These are phyloP conservation scores for Polydesmus complanatus DNA, from an alignment of 2,888 invertebrate species.

Conservation along the genomic window DNA sequence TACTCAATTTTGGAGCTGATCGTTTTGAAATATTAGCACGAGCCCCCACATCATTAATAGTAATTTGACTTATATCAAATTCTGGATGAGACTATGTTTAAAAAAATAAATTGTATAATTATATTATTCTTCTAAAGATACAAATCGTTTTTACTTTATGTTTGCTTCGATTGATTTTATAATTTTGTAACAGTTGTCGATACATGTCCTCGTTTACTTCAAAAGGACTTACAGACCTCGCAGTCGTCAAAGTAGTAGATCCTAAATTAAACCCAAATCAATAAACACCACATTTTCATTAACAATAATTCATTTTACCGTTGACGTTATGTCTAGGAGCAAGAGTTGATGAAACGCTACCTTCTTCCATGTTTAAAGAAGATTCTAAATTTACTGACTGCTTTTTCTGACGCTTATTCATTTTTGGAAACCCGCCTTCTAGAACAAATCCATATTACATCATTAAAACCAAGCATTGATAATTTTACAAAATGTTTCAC, in stretches of 20 bases:
- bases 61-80: slow-evolving; percentile 59
- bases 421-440: slow-evolving; percentile 46
- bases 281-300: not conserved
- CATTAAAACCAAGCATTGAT: not conserved
- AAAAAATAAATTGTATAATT: not conserved
- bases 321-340: slow-evolving; percentile 11
- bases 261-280: not conserved
- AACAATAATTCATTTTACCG: not conserved
- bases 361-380: slow-evolving; percentile 28
- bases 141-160: slow-evolving; percentile 44
- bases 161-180: slow-evolving; percentile 54
- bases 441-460: slow-evolving; percentile 13
- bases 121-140: not conserved
- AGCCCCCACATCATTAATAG: slow-evolving; percentile 51
- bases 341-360: slow-evolving; percentile 37
- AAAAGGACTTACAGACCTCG: slow-evolving; percentile 27
- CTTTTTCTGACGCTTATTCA: slow-evolving; percentile 45
- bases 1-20: slow-evolving; percentile 23
- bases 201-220: slow-evolving; percentile 50
- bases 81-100: slow-evolving; percentile 50
- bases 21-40: slow-evolving; percentile 33
- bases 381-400: slow-evolving; percentile 31
- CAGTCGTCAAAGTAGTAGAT: not conserved
- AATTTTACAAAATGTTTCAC: too few relatives aligned
- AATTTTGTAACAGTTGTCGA: slow-evolving; percentile 51